These are phyloP conservation scores for Muscicapa striata DNA, from an alignment of 2,797 vertebrate species.

Conservation along the genomic window DNA sequence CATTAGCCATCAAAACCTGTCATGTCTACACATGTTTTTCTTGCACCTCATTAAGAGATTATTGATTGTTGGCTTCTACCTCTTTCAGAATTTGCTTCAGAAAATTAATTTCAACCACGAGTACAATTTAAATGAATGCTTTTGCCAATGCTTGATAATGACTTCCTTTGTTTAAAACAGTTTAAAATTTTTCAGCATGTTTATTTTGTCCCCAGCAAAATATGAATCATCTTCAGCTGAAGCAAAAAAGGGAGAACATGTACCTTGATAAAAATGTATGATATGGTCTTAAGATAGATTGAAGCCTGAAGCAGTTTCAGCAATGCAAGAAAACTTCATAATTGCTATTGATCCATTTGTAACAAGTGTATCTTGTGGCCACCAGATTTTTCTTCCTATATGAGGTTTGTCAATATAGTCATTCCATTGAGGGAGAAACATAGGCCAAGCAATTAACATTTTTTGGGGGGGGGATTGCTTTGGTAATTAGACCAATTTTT, in stretches of 20 bases:
- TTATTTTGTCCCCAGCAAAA: slow-evolving; percentile 20
- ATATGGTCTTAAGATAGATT: not conserved
- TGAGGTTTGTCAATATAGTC: slow-evolving; percentile 57
- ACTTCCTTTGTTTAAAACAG: slow-evolving; percentile 19
- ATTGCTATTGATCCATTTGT: slow-evolving; percentile 57
- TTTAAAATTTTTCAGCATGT: slow-evolving; percentile 17
- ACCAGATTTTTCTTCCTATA: slow-evolving; percentile 21
- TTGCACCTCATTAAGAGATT: slow-evolving; percentile 65
- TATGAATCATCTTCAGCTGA: not conserved
- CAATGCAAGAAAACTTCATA: slow-evolving; percentile 50
- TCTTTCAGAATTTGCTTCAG: slow-evolving; percentile 59
- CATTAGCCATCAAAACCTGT: slow-evolving; percentile 61
- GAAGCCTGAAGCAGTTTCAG: slow-evolving; percentile 33
- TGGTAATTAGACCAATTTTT: slow-evolving; percentile 61
- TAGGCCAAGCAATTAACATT: slow-evolving; percentile 62
- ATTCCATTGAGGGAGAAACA: slow-evolving; percentile 44
- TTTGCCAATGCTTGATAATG: slow-evolving; percentile 25
- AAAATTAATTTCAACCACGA: slow-evolving; percentile 52
- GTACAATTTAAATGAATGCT: slow-evolving; percentile 28
- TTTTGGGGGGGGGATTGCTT: not conserved
- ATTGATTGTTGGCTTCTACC: slow-evolving; percentile 63
- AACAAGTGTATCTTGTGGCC: slow-evolving; percentile 38
- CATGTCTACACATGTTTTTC: slow-evolving; percentile 66
- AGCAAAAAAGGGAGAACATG: not conserved
- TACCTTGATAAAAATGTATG: not conserved